Evolutionary conservation across 2,797 vertebrate genomes (phyloP).

Genomic region (Gorsachius magnificus): DNA sequence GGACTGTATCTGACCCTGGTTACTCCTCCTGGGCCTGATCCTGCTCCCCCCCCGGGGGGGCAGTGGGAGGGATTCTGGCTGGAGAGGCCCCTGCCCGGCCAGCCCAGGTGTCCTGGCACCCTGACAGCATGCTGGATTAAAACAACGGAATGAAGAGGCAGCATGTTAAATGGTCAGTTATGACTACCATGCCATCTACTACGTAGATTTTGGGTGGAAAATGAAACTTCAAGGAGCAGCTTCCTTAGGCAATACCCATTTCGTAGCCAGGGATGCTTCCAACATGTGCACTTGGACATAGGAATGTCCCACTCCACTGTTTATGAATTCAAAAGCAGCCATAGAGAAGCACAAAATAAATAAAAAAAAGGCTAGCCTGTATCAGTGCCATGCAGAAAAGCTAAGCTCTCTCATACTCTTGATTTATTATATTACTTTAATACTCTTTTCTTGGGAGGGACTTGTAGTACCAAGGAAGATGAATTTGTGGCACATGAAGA

Average conservation of each 20-base stretch:
- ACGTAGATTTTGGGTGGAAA: neutral
- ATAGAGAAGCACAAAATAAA: neutral
- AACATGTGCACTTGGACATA: neutral
- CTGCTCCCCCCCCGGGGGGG: neutral
- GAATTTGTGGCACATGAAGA: neutral
- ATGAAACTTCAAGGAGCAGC: neutral
- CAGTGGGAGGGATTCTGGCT: neutral
- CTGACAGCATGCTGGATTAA: neutral
- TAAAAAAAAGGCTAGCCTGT: no score
- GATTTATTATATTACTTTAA: neutral
- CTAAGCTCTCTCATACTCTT: neutral
- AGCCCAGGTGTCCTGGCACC: no score
- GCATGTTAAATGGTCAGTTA: neutral
- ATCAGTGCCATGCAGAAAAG: neutral
- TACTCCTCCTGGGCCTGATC: neutral
- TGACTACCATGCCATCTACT: neutral
- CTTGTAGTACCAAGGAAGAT: neutral
- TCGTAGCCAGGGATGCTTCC: neutral
- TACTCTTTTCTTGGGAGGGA: neutral
- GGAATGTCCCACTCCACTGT: neutral
- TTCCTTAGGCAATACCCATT: neutral
- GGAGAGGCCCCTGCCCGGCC: neutral
- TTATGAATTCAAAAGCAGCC: neutral
- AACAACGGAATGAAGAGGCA: neutral
- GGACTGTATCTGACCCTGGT: neutral